Evolutionary conservation across 2,797 vertebrate species (phyloP), one percentile per base, ranked within the genome.

Genomic region (Falco biarmicus): DNA sequence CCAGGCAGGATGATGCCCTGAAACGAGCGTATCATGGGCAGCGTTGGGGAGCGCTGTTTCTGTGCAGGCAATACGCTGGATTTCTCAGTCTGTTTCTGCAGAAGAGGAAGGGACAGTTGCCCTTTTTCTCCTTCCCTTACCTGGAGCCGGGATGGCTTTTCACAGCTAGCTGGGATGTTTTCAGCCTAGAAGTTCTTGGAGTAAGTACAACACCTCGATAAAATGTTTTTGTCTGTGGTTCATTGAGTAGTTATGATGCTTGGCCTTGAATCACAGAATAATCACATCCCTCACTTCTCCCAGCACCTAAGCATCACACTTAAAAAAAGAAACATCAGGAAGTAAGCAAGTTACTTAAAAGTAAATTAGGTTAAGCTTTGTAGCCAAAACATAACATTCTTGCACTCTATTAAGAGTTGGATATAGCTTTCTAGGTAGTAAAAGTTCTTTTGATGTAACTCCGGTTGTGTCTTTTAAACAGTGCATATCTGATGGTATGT

Each of bases 321-420:
- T 86, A n/a, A 74, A 74, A 76, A 93, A 95, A 96, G 83, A 93
- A 97, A 81, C 93, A 79, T 88, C 95, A 94, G 97, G 96, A 98
- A 97, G 97, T 85, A 96, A 97, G 97, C 91, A 90, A 94, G 90
- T 95, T 93, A 94, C 96, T 97, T 96, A 89, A 87, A 97, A 98
- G 96, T 97, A 96, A 97, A 96, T 95, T 57, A 93, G 94, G 93
- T 97, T 95, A 94, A 95, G 95, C 97, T 96, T 68, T 45, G 96
- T 94, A 97, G 97, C 97, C 96, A 97, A 97, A 98, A 97, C 79
- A 90, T 87, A 76, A 68, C 96, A 91, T 97, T 97, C 95, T 96
- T 97, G 94, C 93, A 84, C 94, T 90, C 93, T n/a, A 29, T 96
- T 97, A 97, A 96, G 97, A 86, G 48, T 19, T 63, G 88, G 94